Conservation (phyloP, 2,888 invertebrate species). For the Ischnus inquisitorius region DNA sequence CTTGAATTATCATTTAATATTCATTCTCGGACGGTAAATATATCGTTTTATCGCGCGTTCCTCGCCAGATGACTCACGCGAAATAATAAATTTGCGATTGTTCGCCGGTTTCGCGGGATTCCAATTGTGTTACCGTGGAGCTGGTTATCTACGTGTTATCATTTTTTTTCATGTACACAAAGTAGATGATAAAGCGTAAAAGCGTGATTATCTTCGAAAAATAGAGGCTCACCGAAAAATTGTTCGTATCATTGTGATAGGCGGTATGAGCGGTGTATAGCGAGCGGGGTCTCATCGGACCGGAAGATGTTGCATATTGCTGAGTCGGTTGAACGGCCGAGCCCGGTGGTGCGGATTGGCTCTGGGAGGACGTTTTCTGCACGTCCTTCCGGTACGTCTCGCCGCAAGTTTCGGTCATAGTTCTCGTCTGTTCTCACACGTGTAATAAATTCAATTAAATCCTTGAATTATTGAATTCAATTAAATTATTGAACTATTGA, state of each 20-base stretch:
- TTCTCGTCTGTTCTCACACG: constrained; percentile 70
- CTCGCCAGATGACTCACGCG: background rate
- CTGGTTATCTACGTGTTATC: background rate
- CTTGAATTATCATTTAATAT: constrained; percentile 43
- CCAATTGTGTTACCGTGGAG: background rate
- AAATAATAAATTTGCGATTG: constrained; percentile 13
- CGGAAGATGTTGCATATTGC: constrained; percentile 69
- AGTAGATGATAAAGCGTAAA: no score
- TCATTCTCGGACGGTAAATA: background rate
- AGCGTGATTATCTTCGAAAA: background rate
- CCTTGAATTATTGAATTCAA: background rate
- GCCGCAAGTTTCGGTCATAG: constrained; percentile 74
- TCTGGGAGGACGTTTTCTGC: constrained; percentile 49
- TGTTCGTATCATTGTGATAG: constrained; percentile 84
- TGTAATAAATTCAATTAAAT: background rate
- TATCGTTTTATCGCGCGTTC: background rate
- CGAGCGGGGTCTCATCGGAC: constrained; percentile 88
- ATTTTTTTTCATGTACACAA: constrained; percentile 13
- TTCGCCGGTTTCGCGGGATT: background rate
- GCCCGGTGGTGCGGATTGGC: constrained; percentile 57
- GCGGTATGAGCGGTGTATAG: constrained; percentile 89
- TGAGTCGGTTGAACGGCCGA: constrained; percentile 63
- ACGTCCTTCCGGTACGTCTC: constrained; percentile 71
- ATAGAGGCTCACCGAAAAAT: constrained; percentile 77
- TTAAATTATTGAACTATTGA: no score